Evolutionary conservation across 1,140 invertebrate species (phyloP), one percentile per base, ranked within the genome.

Genomic region (Sesamia nonagrioides): DNA sequence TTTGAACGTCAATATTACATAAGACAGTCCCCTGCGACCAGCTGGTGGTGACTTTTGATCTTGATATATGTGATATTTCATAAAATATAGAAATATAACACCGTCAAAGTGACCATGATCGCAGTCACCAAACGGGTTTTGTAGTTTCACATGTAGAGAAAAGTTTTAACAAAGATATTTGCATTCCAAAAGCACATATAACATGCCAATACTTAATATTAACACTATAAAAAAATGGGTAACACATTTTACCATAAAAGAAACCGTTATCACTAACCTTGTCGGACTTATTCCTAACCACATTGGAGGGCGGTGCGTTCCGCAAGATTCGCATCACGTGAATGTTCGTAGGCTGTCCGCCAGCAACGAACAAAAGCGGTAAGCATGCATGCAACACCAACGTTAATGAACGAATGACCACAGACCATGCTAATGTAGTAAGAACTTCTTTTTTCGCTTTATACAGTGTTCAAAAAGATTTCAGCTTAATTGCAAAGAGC

Each of bases 211-310:
- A 40, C 27, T 27, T 27, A 27, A 27, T 27, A 1, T 27, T 27
- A 27, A 27, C 1, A 27, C 27, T 1, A 3, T 27, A 1, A 1
- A 27, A 27, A 27, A 27, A 27, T 27, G 27, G 27, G 27, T 27
- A 27, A 27, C 27, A 27, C 15, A n/a, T 48, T 5, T 4, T 21
- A 52, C 13, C 21, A 33, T 40, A 73, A 81, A 68, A 61, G 21
- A 54, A 54, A 48, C 48, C 35, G 40, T 74, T 66, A 52, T 15
- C 79, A 94, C 94, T 95, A 96, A 98, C 98, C 97, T 98, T 98
- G 87, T 97, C 97, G 7, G 97, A 98, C 95, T 97, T 98, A 87
- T 96, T 98, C 96, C 97, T 98, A 92, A 96, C 96, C 92, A 97
- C 92, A 96, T 98, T 96, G 85, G 97, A 98, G 27, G 97, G 97